Evolutionary conservation across 2,888 invertebrate species (phyloP), one percentile per base, ranked within the genome.

Genomic region (Drosophila paramelanica): DNA sequence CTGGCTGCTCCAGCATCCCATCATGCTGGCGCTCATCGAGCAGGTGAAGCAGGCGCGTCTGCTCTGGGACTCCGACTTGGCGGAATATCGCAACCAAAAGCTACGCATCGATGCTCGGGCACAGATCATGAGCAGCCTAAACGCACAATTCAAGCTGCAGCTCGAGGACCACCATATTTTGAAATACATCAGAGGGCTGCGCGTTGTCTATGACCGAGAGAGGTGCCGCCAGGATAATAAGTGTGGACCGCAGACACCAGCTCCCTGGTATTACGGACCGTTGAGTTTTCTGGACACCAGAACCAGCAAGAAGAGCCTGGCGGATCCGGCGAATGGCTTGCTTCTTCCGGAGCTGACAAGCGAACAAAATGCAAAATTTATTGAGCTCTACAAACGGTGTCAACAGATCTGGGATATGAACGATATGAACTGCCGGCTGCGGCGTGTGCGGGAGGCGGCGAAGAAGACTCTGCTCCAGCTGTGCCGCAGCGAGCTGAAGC

Each of bases 21-120:
- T 79, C 13, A 79, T 77, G 79, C n/a, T 61, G n/a, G 42, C 56
- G 1, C 58, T 79, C 3, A 79, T 77, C 5, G 59, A 45, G 7
- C 64, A 71, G 23, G 36, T 57, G 31, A 45, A 70, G 39, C 13
- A 36, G 25, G 42, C 67, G 0, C 60, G 42, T 0, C 45, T 52
- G 39, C 67, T 77, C 5, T 77, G 77, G 79, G 64, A 77, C 11
- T 20, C 14, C 13, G 57, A 50, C 5, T 8, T 61, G 61, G n/a
- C 50, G 31, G 53, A 38, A 8, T 59, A 67, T 17, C 56, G 50
- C 5, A 79, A 67, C 46, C 56, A 59, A 46, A 65, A 56, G 38
- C 50, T 36, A 1, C 78, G 77, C 13, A 23, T 36, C n/a, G 36
- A 58, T 7, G 55, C 58, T 38, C 58, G 60, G 23, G 49, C 49